Evolutionary conservation across 2,797 vertebrate species (phyloP).

Genomic region (Falco rusticolus): DNA sequence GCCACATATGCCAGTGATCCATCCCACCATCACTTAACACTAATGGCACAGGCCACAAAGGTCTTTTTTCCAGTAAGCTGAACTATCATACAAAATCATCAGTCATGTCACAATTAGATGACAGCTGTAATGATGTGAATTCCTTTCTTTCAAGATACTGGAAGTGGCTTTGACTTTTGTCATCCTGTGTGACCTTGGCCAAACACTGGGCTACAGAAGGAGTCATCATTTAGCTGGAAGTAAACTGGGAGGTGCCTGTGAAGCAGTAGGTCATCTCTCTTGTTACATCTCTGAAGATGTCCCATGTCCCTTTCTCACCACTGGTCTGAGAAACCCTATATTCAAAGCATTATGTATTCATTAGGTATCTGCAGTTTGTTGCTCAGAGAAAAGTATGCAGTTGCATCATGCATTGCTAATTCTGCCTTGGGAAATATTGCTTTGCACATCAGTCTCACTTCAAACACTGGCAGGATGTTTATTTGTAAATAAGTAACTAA

Average conservation of each 20-base stretch:
- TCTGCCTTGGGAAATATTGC: background rate
- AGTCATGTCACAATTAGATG: background rate
- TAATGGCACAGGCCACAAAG: background rate
- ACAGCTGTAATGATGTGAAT: background rate
- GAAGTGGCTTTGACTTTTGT: background rate
- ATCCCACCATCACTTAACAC: background rate
- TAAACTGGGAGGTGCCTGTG: background rate
- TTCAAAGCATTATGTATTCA: background rate
- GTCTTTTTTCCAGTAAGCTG: background rate
- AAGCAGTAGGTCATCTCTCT: background rate
- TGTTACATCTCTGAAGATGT: background rate
- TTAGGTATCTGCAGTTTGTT: background rate
- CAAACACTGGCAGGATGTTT: background rate
- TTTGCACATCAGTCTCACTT: background rate
- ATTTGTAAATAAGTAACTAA: background rate
- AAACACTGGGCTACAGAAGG: background rate
- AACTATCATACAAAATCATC: background rate
- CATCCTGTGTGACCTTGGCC: background rate
- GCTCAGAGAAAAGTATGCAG: background rate
- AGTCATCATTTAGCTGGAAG: background rate
- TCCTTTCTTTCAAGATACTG: background rate
- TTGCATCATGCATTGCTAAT: background rate
- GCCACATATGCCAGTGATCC: no score
- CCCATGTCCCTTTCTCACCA: background rate
- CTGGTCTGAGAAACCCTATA: background rate